Conservation (phyloP, 2,888 invertebrate species). For the Leptopilina syphax region DNA sequence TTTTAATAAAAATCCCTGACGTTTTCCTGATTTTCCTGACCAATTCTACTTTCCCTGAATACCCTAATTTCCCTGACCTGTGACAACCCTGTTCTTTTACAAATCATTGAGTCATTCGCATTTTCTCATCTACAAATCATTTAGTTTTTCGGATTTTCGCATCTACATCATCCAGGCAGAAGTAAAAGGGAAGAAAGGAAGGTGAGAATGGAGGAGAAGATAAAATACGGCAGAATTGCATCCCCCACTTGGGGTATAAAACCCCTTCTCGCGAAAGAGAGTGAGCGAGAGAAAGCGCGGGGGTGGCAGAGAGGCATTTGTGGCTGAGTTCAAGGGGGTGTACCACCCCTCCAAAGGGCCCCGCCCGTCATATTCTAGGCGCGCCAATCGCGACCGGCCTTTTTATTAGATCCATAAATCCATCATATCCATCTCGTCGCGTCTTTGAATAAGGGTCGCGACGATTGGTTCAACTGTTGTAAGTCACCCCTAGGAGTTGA, state of each 20-base stretch:
- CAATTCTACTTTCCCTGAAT: no score
- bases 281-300: conserved; percentile 57
- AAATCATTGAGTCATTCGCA: no score
- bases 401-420: conserved; percentile 89
- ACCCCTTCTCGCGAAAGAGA: conserved; percentile 63
- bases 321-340: conserved; percentile 72
- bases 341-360: conserved; percentile 66
- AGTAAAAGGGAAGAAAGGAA: conserved; percentile 51
- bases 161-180: not conserved
- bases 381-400: conserved; percentile 75
- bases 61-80: no score
- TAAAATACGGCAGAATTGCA: conserved; percentile 70
- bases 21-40: no score
- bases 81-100: no score
- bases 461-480: conserved; percentile 63
- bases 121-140: no score
- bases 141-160: no score
- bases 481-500: conserved; percentile 48
- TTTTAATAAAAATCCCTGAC: no score
- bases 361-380: conserved; percentile 76
- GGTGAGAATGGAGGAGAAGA: conserved; percentile 68
- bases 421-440: conserved; percentile 81
- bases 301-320: conserved; percentile 65
- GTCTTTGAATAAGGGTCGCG: conserved; percentile 52
- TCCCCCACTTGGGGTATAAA: conserved; percentile 62